Evolutionary conservation across 2,113 vertebrate genomes (phyloP).

Genomic region (Cheilinus undulatus): DNA sequence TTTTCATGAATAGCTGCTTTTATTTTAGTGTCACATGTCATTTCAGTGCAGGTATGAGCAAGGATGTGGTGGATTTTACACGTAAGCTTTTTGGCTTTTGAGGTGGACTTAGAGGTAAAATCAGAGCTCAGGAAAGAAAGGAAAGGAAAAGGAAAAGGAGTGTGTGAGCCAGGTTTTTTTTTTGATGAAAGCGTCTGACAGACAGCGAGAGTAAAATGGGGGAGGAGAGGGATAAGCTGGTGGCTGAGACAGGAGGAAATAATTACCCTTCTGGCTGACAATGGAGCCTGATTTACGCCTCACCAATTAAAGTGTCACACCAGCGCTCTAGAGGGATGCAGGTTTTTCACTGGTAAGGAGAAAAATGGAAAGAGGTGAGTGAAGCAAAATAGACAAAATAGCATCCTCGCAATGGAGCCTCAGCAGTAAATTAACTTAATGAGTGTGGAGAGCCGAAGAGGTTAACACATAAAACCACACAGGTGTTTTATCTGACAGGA

Average conservation of each 20-base stretch:
- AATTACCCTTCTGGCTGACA: constrained; percentile 75
- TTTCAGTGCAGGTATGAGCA: constrained; percentile 2
- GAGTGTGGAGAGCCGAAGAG: constrained; percentile 16
- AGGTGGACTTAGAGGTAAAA: constrained; percentile 28
- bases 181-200: constrained; percentile 30
- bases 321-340: constrained; percentile 17
- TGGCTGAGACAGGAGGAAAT: constrained; percentile 72
- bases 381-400: constrained; percentile 52
- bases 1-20: constrained; percentile 49
- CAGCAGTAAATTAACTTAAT: constrained; percentile 64
- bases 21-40: constrained; percentile 30
- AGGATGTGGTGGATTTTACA: constrained; percentile 29
- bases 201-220: constrained; percentile 20
- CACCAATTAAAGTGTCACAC: constrained; percentile 78
- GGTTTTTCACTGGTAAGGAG: constrained; percentile 42
- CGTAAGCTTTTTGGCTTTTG: background rate
- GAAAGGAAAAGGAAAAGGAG: background rate
- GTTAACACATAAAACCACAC: constrained; percentile 1
- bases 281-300: constrained; percentile 76
- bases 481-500: constrained; percentile 29
- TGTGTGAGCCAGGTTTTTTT: constrained; percentile 10
- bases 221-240: constrained; percentile 33
- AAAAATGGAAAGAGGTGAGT: constrained; percentile 48
- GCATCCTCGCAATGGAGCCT: constrained; percentile 16
- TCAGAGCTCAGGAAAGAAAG: constrained; percentile 1